Conservation (phyloP, 2,888 invertebrate genomes). For the Pyrrhosoma nymphula region DNA sequence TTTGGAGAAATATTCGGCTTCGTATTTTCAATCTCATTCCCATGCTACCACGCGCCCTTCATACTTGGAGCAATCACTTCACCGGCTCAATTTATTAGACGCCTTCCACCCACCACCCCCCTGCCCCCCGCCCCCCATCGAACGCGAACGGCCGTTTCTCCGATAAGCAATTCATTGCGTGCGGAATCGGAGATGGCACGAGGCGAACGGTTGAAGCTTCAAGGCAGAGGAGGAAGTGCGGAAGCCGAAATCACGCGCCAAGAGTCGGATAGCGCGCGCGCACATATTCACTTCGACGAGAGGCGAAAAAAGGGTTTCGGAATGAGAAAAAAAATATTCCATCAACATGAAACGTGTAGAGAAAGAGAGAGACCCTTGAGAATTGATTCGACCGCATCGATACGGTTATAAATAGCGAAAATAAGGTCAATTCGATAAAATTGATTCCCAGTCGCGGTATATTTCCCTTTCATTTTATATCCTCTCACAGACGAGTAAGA, state of each 20-base stretch:
- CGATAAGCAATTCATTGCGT: conserved; percentile 6
- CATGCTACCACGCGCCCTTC: neutral
- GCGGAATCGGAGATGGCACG: neutral
- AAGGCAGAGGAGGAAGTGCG: neutral
- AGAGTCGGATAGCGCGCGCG: neutral
- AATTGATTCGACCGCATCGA: conserved; percentile 9
- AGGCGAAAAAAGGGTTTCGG: neutral
- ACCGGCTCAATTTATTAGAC: neutral
- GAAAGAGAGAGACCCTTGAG: neutral
- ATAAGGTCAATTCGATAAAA: conserved; percentile 27
- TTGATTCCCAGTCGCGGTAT: neutral
- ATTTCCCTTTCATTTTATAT: neutral
- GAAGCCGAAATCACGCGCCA: neutral
- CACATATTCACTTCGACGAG: neutral
- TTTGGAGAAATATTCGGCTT: no score
- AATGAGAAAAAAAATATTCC: neutral
- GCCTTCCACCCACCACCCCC: neutral
- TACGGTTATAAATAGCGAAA: conserved; percentile 19
- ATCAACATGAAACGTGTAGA: neutral
- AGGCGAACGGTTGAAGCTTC: neutral
- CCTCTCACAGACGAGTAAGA: neutral
- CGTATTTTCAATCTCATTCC: no score
- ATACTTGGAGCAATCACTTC: neutral
- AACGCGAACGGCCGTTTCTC: neutral
- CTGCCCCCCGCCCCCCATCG: no score